Percentiles rank a stretch among this genome's conserved stretches.
These are phyloP conservation scores for Melanophora roralis DNA, from an alignment of 2,888 invertebrate species.

Conservation along the genomic window DNA sequence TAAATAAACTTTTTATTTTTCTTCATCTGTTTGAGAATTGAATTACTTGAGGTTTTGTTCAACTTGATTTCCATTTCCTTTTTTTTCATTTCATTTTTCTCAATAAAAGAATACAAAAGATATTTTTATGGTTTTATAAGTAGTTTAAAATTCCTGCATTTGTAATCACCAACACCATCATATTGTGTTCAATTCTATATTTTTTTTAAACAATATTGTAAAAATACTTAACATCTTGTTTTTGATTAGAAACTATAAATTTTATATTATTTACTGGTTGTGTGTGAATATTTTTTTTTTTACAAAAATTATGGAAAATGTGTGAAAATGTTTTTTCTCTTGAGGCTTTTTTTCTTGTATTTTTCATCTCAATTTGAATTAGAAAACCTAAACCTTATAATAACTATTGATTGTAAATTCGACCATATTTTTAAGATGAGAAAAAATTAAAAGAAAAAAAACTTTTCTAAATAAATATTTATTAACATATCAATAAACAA, in stretches of 20 bases:
- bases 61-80: background rate
- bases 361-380: background rate
- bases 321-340: slow-evolving; percentile 41
- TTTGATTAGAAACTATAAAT: slow-evolving; percentile 9
- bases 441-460: background rate
- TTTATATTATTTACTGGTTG: background rate
- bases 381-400: background rate
- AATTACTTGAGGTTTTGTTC: background rate
- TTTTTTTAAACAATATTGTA: background rate
- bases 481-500: slow-evolving; percentile 27
- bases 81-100: background rate
- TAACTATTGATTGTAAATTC: slow-evolving; percentile 21
- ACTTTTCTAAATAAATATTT: background rate
- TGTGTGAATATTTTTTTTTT: background rate
- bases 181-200: slow-evolving; percentile 5
- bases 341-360: slow-evolving; percentile 9
- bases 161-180: background rate
- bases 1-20: slow-evolving; percentile 42
- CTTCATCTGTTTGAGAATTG: background rate
- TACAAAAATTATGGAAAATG: slow-evolving; percentile 15
- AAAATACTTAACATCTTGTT: background rate
- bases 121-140: background rate
- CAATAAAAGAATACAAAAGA: background rate
- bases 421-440: background rate
- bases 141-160: background rate